Conservation (phyloP, 92 coral and sea anemone genomes). For the Zoanthus sansibaricus region DNA sequence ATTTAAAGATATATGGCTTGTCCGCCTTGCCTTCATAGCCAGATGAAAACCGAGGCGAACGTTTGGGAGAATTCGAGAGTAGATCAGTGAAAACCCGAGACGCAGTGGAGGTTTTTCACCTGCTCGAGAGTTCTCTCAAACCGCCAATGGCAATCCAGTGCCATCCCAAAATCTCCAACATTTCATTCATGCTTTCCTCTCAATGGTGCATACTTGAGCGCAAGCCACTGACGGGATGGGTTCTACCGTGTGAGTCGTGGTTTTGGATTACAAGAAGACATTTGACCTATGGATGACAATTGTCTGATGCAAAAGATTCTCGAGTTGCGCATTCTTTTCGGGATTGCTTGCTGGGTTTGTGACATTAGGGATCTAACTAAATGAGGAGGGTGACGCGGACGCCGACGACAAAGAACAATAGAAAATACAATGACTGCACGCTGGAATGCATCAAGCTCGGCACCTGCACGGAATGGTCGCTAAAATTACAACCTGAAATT, state of each 20-base stretch:
- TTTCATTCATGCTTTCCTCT: no score
- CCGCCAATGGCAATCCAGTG: background rate
- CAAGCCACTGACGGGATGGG: background rate
- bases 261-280: background rate
- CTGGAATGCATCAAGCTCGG: no score
- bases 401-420: no score
- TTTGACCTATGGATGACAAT: background rate
- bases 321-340: background rate
- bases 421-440: no score
- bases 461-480: no score
- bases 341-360: background rate
- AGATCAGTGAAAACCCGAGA: no score
- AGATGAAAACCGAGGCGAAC: no score
- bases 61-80: background rate
- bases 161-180: background rate
- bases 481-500: no score
- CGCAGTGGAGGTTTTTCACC: no score
- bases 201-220: background rate
- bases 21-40: background rate
- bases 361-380: no score
- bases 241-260: background rate
- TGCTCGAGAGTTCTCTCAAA: background rate
- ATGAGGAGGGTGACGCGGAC: no score
- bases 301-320: background rate
- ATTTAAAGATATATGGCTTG: no score